phyloP scores from a whole-genome alignment of 1,140 invertebrate species.

The Leptoteleia sp. region DNA sequence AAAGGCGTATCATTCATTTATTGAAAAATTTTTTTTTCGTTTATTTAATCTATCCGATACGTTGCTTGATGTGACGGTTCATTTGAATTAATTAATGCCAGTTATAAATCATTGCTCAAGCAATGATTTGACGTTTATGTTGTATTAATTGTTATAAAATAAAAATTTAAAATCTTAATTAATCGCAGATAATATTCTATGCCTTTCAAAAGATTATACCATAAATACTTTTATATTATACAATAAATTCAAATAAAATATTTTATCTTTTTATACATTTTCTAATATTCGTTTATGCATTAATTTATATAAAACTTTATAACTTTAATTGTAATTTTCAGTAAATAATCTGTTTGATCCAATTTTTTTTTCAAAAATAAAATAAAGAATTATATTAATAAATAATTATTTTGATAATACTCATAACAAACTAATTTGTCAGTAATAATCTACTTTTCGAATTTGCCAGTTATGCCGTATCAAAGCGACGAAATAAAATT shows the following conservation, averaged over 20 bases:
- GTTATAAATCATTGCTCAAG: too few relatives aligned
- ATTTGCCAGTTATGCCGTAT: not conserved
- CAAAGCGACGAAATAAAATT: not conserved
- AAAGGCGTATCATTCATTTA: conserved; percentile 19
- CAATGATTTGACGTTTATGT: conserved; percentile 6
- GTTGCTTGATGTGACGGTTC: too few relatives aligned
- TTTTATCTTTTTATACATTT: not conserved
- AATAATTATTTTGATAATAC: too few relatives aligned
- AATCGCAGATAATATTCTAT: too few relatives aligned
- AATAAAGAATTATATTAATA: too few relatives aligned
- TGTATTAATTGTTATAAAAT: conserved; percentile 21
- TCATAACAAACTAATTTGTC: conserved; percentile 2
- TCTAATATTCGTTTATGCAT: not conserved
- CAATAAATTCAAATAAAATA: not conserved
- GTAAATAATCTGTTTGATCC: too few relatives aligned
- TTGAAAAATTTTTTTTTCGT: conserved; percentile 13
- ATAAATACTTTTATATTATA: too few relatives aligned
- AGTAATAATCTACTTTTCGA: not conserved
- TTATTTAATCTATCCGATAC: conserved; percentile 5
- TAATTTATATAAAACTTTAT: too few relatives aligned
- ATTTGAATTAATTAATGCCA: too few relatives aligned
- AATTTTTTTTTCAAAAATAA: too few relatives aligned
- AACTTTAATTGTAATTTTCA: too few relatives aligned
- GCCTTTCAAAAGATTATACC: too few relatives aligned
- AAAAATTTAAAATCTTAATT: not conserved